Evolutionary conservation across 1,140 invertebrate species (phyloP), one percentile per base, ranked within the genome.

Genomic region (Lordiphosa mommai): DNA sequence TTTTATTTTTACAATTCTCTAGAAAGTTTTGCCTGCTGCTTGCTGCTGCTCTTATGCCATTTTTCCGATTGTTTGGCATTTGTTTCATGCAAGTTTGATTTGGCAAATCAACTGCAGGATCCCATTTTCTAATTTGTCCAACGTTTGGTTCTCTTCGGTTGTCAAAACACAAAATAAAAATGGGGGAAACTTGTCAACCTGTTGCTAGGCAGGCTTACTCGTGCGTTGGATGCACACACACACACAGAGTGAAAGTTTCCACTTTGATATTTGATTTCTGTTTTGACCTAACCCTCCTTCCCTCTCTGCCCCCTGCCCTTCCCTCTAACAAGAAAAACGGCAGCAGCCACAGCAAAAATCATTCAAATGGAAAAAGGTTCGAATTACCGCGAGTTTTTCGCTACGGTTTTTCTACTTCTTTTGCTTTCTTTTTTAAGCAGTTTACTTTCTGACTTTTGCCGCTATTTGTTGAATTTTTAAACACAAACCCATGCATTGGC

Each of bases 251-350:
- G 40, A 56, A 74, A 74, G 46, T 82, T 82, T 74, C 33, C 63
- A 41, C 77, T 85, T 84, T 84, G 77, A 84, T 85, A 84, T 84
- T 84, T 70, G 79, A 84, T 77, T 77, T 84, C 55, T 60, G 53
- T 61, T 52, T 57, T 65, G 70, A 61, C 44, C 70, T 43, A 37
- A 10, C 20, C 37, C 27, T 13, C 9, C 12, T 4, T 34, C 40
- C 52, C 46, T 38, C 16, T 40, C 47, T 47, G n/a, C n/a, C 14
- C 33, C 50, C 47, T 36, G 34, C 40, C 2, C 8, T 36, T 17
- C 20, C 29, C 46, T 50, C 44, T 37, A 29, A 29, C 27, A 12
- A 12, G 6, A 5, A 6, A 43, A 23, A 29, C 40, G 40, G 27
- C 40, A 27, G 40, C 10, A 23, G 30, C 69, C 63, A 60, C 55